These are phyloP conservation scores for Stegostoma tigrinum DNA, from an alignment of 2,113 vertebrate species.

Conservation along the genomic window DNA sequence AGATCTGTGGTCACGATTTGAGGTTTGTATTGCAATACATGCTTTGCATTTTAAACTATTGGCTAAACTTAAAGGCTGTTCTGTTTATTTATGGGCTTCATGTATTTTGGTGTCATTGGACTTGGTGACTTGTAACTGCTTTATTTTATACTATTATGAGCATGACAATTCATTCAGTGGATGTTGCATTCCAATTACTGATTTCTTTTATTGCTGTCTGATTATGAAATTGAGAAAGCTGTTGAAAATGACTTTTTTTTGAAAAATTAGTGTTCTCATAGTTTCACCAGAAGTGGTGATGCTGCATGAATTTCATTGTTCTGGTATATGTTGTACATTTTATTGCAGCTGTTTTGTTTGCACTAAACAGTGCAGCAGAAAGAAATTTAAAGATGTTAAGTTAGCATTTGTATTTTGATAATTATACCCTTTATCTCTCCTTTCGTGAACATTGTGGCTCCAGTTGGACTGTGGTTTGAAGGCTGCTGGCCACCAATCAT, in stretches of 20 bases:
- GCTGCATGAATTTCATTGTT: background rate
- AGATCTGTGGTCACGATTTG: background rate
- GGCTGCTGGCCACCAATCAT: background rate
- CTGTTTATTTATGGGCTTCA: background rate
- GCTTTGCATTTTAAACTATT: background rate
- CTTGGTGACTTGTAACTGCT: background rate
- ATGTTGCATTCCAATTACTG: background rate
- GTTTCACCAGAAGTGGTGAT: background rate
- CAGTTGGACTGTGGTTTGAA: background rate
- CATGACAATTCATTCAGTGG: background rate
- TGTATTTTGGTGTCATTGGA: background rate
- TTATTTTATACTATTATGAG: background rate
- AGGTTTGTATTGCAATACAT: background rate
- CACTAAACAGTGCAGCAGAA: background rate
- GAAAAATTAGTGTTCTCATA: background rate
- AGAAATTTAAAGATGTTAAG: constrained; percentile 1
- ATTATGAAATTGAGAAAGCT: background rate
- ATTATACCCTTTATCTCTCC: background rate
- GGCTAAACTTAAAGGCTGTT: background rate
- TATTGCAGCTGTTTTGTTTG: background rate
- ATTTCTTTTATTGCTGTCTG: background rate
- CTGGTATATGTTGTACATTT: background rate
- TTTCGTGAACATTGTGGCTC: background rate
- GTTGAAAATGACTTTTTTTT: background rate
- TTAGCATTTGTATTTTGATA: background rate